Base-by-base conservation (phyloP, 2,797 vertebrate species). In the Lagocephalus sceleratus region DNA sequence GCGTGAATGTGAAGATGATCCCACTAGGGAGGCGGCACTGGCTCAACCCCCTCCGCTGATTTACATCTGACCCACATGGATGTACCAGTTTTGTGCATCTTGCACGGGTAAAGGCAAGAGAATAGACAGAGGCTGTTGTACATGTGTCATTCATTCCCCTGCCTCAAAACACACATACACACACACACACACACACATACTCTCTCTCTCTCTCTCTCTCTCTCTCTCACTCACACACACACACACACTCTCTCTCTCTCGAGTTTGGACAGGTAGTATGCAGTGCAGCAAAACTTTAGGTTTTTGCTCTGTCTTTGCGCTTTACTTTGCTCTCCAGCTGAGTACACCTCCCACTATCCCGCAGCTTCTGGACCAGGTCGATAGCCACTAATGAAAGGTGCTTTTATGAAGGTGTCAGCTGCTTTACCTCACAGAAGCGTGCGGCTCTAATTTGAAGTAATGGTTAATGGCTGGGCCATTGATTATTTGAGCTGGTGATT, bases 331-430 rank as follows among this genome's bases (percentile, higher is more conserved):
- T 51, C 47, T 38, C 65, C 44, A 0, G 16, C 70, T 65, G 63
- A 16, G 54, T 14, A 43, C 2, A n/a, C 58, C 68, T 20, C 20
- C 63, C 1, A 8, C 61, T 42, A 56, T 81, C 63, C 81, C 46
- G 45, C 58, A 46, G 75, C 54, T 45, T 71, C 50, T 26, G 38
- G 40, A 70, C 73, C 82, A 29, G 77, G 79, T 89, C 86, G 71
- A 90, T 88, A 77, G 70, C 45, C 38, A 11, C 76, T 85, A 87
- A 89, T 87, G 87, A 89, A 84, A 67, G 77, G 70, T 5, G 51
- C 78, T 74, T 85, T 88, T 85, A 87, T 85, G 85, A 87, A 87
- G 73, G 83, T 63, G 78, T 90, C 85, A 81, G 83, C 82, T 79
- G 79, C 84, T 85, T 85, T 76, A 60, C 66, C 71, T 78, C 64